Percentiles rank a stretch among this genome's conserved stretches.
Evolutionary conservation across 1,140 invertebrate genomes (phyloP).

Genomic region (Formica selysi): DNA sequence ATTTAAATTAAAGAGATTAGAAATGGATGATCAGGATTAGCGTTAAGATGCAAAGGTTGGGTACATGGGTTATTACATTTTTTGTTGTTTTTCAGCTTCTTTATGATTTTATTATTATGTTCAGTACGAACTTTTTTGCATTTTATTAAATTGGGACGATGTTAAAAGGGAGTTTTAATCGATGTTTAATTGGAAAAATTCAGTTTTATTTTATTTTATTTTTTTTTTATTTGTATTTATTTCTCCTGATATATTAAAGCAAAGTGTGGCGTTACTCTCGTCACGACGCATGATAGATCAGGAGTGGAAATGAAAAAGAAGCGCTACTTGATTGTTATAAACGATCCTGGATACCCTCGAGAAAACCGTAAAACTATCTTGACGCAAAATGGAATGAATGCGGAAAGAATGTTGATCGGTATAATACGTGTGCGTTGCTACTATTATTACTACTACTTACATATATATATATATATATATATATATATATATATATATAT

Average conservation of each 20-base stretch:
- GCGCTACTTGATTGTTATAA: constrained; percentile 9
- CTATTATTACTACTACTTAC: neutral
- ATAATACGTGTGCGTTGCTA: constrained; percentile 5
- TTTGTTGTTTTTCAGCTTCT: no score
- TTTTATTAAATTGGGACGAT: constrained; percentile 29
- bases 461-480: constrained; percentile 27
- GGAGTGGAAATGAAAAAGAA: neutral
- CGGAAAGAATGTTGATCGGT: constrained; percentile 18
- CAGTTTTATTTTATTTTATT: neutral
- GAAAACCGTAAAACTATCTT: neutral
- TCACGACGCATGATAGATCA: neutral
- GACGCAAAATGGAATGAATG: neutral
- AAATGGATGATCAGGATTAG: neutral
- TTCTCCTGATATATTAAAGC: neutral
- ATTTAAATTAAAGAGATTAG: no score
- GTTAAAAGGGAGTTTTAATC: neutral
- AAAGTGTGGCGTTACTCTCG: neutral
- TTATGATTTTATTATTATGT: neutral
- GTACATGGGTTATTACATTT: neutral
- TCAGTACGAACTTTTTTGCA: neutral
- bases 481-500: constrained; percentile 28
- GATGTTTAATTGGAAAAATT: neutral
- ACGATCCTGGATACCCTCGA: neutral
- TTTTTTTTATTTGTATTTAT: neutral
- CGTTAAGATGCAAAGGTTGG: neutral